Evolutionary conservation across 1,140 invertebrate species (phyloP), one percentile per base, ranked within the genome.

Genomic region (Pseudachorutes palmiensis): DNA sequence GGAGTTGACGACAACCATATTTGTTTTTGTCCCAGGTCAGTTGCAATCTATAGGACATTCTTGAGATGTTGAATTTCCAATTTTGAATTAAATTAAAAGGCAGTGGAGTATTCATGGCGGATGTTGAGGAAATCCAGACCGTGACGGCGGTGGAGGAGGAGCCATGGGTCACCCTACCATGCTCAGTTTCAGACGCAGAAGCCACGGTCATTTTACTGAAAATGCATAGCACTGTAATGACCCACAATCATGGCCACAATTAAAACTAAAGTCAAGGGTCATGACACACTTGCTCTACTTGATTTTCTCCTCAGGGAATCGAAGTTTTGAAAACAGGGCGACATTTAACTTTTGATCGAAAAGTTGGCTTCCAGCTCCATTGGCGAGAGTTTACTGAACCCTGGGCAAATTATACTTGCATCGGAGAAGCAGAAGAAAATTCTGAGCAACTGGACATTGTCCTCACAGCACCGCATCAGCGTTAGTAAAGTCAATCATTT

Each of bases 11-110:
- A 33, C 68, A 30, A 58, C 41, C 24, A 33, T 70, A 24, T 70
- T 64, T 33, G 29, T 70, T 3, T 70, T 48, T 31, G 69, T 70
- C 16, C 65, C 65, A 64, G 69, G 69, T 70, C 58, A 67, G 33
- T 2, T 16, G 19, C 24, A 9, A 16, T 59, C 31, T n/a, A 14
- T 12, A 28, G 12, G 26, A 51, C 45, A 51, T 22, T 28, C 26
- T 64, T 2, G 3, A 28, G 28, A 24, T 31, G 2, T 61, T 30
- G 59, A n/a, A n/a, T 24, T 61, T 61, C 30, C 16, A 65, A 30
- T 61, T n/a, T n/a, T n/a, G n/a, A n/a, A n/a, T n/a, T n/a, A n/a
- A 51, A 31, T 30, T 36, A 9, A 57, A 19, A 64, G 64, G 66
- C 12, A 49, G 30, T 41, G 57, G 31, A 19, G 28, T 62, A n/a